Base-by-base conservation (phyloP, 2,113 vertebrate genomes). In the Gobius niger region DNA sequence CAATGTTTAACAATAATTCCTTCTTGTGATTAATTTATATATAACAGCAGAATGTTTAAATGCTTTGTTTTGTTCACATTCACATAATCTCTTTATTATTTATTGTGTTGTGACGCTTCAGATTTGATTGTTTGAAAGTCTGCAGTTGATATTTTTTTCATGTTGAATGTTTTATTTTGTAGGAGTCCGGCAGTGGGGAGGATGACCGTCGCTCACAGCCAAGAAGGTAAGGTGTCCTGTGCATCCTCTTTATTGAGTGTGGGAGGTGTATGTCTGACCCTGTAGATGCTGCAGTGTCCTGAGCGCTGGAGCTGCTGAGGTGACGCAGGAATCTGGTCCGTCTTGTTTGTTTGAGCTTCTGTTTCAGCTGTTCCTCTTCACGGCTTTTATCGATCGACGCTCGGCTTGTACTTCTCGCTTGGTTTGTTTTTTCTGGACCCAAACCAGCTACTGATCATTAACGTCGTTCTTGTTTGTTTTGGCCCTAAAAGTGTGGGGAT, bases 141-240 rank as follows among this genome's bases (percentile, higher is more conserved):
- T 53, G 16, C 16, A 4, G 16, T 24, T 24, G 19, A 19, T 19
- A 7, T 18, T 14, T 9, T 8, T 44, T 72, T 68, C 60, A 50
- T 14, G 60, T 24, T 24, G 52, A 13, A 46, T 49, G 40, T 66
- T 65, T 60, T 50, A 0, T 75, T 24, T 63, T 63, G 15, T 70
- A 99, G 96, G 96, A 99, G 94, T 97, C 95, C 73, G 97, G 97
- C 90, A 98, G 96, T 40, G 96, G 95, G 85, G 96, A 99, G 73
- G 97, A 98, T 76, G 96, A 98, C 83, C 95, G 95, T 63, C 93
- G 96, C 63, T 98, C 96, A 81, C 97, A 99, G 84, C 96, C 95
- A 57, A 93, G 96, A 82, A 99, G 97, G 97, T 98, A 94, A 83
- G 90, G 6, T 16, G 13, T 84, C 15, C 18, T 11, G 9, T 15